Evolutionary conservation across 2,797 vertebrate species (phyloP), one percentile per base, ranked within the genome.

Genomic region (Acropternis orthonyx): DNA sequence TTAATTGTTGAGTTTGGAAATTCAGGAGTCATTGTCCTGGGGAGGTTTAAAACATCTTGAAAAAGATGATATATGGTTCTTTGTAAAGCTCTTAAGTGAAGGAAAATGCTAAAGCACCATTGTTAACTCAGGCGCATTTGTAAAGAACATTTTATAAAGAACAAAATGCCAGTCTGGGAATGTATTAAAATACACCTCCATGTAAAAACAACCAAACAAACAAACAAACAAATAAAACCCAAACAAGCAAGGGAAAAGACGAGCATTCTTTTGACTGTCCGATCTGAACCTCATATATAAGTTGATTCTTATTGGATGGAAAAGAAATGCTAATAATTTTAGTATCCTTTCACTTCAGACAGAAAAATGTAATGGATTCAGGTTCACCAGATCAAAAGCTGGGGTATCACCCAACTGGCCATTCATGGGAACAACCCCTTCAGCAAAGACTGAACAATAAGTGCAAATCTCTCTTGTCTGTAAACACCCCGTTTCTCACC

Each of bases 231-330:
- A 48, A 48, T 13, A 12, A 37, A 61, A 74, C n/a, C n/a, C n/a
- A n/a, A n/a, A n/a, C n/a, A n/a, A 52, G 2, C 13, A 44, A 41
- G 8, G 6, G 12, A 88, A 85, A 62, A 13, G 10, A 7, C 18
- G 72, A 23, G 4, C 7, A 37, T 15, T 67, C 10, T 65, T 85
- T 63, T 41, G 26, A 36, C 7, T 49, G 13, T 71, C 15, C 24
- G 18, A 34, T 59, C 51, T 73, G 9, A 81, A 72, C 2, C 4
- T 0, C 0, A 36, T 46, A 32, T 3, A 8, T 26, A 79, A n/a
- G 37, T 51, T n/a, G 9, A 44, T 28, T 51, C 2, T 28, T 74
- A 73, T 3, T 49, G 4, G 7, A 28, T 46, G 41, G 41, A 34
- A 1, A 43, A 34, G 1, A 2, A 20, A 73, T 54, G 2, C 6